Conservation (phyloP, 64 coral and sea anemone species). For the Montipora efflorescens region DNA sequence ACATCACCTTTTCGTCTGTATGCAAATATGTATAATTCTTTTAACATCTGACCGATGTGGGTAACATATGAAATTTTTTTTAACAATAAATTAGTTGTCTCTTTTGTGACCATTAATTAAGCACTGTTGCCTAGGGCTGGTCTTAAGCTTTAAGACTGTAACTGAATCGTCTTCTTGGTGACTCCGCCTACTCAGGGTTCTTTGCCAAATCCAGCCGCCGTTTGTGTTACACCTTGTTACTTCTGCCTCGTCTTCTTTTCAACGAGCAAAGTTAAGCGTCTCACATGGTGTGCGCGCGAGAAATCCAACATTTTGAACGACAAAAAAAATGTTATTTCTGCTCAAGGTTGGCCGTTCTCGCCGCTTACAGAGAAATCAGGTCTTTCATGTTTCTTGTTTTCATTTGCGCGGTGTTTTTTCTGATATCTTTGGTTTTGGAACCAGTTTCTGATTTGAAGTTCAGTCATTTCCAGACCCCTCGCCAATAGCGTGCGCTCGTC, state of each 20-base stretch:
- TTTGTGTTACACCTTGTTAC: background rate
- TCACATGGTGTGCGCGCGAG: background rate
- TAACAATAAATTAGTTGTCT: background rate
- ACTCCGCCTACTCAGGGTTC: too few species aligned
- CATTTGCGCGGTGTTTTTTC: constrained; percentile 76
- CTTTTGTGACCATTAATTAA: background rate
- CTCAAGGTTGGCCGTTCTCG: constrained; percentile 4
- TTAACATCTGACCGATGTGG: background rate
- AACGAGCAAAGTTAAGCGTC: background rate
- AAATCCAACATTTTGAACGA: background rate
- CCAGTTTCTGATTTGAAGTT: constrained; percentile 95
- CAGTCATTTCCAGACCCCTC: constrained; percentile 89
- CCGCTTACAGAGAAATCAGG: background rate
- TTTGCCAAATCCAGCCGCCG: background rate
- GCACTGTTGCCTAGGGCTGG: background rate
- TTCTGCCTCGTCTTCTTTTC: background rate
- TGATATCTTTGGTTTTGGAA: constrained; percentile 96
- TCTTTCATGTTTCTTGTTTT: constrained; percentile 15
- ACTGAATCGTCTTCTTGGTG: too few species aligned
- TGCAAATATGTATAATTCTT: background rate
- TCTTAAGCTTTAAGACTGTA: background rate
- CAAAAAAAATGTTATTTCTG: background rate
- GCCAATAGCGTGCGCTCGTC: constrained; percentile 91
- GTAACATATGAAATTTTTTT: background rate
- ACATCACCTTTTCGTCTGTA: background rate